A percentile compares a stretch with the other conserved stretches of the same genome.
These are phyloP conservation scores for Bambusicola thoracicus DNA, from an alignment of 2,113 vertebrate species.

Conservation along the genomic window DNA sequence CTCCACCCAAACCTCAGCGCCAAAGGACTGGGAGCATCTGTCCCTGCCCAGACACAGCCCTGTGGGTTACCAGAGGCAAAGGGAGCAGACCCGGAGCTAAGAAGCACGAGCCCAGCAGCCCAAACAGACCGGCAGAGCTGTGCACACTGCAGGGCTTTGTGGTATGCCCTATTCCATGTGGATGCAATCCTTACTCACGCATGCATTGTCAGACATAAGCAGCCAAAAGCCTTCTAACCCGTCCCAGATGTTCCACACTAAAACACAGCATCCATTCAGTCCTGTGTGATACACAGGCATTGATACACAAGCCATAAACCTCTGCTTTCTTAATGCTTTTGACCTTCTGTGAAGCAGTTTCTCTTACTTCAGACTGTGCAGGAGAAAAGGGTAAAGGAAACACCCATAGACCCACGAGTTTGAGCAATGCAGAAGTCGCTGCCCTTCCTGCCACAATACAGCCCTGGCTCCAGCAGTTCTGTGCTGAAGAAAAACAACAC, in stretches of 20 bases:
- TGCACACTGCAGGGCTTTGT: accelerated
- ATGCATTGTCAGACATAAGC: not conserved
- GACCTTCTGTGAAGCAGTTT: not conserved
- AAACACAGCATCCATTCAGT: not conserved
- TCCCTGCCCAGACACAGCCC: accelerated
- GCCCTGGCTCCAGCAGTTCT: not conserved
- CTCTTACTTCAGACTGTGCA: accelerated
- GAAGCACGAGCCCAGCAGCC: not conserved
- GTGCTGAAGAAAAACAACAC: not conserved
- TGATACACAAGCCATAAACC: not conserved
- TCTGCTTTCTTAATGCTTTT: not conserved
- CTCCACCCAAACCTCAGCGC: not conserved
- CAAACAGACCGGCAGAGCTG: accelerated
- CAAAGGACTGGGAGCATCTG: not conserved
- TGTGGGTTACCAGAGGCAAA: too few relatives aligned
- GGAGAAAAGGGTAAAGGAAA: not conserved
- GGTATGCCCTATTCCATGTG: accelerated
- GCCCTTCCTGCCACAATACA: not conserved
- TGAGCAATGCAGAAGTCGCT: accelerated
- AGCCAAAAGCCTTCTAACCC: not conserved
- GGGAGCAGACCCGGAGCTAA: not conserved
- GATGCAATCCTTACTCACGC: not conserved
- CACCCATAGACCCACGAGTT: accelerated
- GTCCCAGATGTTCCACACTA: not conserved
- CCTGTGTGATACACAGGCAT: accelerated